These are phyloP conservation scores for Brachypodius melanocephalos DNA, from an alignment of 2,113 vertebrate species.

Conservation along the genomic window DNA sequence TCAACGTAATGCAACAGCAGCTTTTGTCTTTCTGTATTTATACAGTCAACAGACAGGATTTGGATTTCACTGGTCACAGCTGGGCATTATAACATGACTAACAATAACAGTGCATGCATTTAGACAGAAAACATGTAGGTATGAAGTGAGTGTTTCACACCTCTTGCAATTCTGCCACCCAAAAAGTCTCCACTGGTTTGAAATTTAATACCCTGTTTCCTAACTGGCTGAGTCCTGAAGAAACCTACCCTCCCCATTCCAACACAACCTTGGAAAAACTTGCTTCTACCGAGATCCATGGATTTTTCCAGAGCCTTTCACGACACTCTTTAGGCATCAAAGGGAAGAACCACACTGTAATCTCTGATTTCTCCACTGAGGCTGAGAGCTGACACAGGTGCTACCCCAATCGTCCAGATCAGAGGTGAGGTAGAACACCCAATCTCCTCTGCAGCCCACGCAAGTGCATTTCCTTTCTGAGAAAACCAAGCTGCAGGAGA, in stretches of 20 bases:
- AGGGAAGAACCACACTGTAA: background rate
- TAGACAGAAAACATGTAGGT: background rate
- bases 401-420: background rate
- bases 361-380: background rate
- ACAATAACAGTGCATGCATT: background rate
- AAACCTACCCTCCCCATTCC: background rate
- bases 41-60: background rate
- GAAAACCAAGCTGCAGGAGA: constrained; percentile 13
- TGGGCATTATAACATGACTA: background rate
- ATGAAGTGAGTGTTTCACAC: background rate
- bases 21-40: background rate
- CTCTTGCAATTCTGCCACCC: background rate
- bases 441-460: constrained; percentile 7
- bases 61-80: background rate
- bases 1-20: background rate
- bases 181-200: background rate
- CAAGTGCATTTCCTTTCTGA: constrained; percentile 52
- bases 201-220: background rate
- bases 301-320: background rate
- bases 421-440: background rate
- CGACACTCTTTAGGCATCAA: background rate
- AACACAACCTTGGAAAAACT: background rate
- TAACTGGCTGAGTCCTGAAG: background rate
- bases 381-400: background rate
- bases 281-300: background rate